Base-by-base conservation (phyloP, 2,888 invertebrate genomes). In the Emmelina monodactyla region DNA sequence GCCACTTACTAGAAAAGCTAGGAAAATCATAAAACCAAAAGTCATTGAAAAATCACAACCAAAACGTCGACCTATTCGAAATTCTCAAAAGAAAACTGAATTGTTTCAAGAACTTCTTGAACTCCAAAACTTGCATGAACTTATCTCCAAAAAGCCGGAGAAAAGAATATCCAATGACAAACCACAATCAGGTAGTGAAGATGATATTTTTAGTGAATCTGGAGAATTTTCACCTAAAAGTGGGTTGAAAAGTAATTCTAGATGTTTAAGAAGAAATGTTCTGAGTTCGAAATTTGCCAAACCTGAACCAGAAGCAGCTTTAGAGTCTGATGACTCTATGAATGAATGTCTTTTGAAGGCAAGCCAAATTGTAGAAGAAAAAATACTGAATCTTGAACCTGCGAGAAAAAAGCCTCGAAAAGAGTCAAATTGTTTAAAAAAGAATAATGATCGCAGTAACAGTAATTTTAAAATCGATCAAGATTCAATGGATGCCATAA, bases 271-370 rank as follows among this genome's bases (percentile, higher is more conserved):
- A 43, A 69, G 68, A 51, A 78, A 75, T 62, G 61, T 78, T 1
- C 47, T 78, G 13, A 78, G 75, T 49, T 73, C 75, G 12, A 73
- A 73, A 43, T 73, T 78, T 53, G 45, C 50, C 4, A 70, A 69
- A 46, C 53, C 63, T 3, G 79, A 79, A 16, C 41, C 52, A 0
- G 79, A 79, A 31, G 52, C 59, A 31, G 73, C 68, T 6, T 47
- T 79, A 31, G 80, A 80, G 50, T 80, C 78, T 6, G 81, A 81
- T 44, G 80, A 81, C 49, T 81, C 80, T 14, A 73, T 80, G 63
- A 80, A 81, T 57, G 81, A 81, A 47, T 76, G 67, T 46, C 54
- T 81, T 22, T 50, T 80, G 14, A 71, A 69, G 55, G 79, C 75
- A 7, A 80, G 76, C 50, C 81, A 81, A 51, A 59, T 71, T 28